A percentile compares a stretch with the other conserved stretches of the same genome.
phyloP scores from a whole-genome alignment of 2,888 invertebrate genomes.

The Linnaemya vulpina region DNA sequence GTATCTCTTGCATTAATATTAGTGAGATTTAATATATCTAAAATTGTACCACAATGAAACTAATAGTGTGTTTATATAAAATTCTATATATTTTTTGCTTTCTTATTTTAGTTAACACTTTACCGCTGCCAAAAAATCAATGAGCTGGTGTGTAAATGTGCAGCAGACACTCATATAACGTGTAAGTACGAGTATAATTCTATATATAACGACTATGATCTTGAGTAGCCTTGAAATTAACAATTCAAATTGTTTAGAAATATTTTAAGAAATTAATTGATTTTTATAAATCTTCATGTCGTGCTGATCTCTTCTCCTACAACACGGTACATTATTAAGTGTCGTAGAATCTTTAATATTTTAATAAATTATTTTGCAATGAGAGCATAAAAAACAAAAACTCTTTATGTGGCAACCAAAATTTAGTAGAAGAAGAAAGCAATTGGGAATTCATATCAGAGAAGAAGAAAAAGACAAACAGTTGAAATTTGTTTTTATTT shows the following conservation, averaged over 20 bases:
- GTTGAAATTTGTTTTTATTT: not conserved
- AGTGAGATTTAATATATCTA: too few relatives aligned
- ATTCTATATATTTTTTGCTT: too few relatives aligned
- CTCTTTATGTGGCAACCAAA: constrained; percentile 46
- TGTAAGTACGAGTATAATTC: not conserved
- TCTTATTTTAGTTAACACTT: too few relatives aligned
- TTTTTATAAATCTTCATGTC: constrained; percentile 13
- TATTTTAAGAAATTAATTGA: constrained; percentile 45
- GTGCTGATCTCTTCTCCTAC: constrained; percentile 8
- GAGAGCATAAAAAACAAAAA: constrained; percentile 23
- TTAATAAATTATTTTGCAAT: constrained; percentile 30
- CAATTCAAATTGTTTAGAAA: constrained; percentile 2
- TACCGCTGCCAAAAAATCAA: too few relatives aligned
- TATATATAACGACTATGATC: not conserved
- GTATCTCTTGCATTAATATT: too few relatives aligned
- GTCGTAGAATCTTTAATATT: constrained; percentile 14
- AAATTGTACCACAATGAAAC: too few relatives aligned
- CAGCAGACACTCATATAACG: too few relatives aligned
- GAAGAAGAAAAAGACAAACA: too few relatives aligned
- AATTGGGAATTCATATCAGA: too few relatives aligned
- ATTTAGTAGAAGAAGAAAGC: not conserved
- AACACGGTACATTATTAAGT: constrained; percentile 29
- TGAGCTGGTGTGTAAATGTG: too few relatives aligned
- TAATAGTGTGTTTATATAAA: too few relatives aligned
- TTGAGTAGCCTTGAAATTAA: constrained; percentile 2